phyloP scores from a whole-genome alignment of 2,113 vertebrate genomes.

The Eulemur rufifrons region DNA sequence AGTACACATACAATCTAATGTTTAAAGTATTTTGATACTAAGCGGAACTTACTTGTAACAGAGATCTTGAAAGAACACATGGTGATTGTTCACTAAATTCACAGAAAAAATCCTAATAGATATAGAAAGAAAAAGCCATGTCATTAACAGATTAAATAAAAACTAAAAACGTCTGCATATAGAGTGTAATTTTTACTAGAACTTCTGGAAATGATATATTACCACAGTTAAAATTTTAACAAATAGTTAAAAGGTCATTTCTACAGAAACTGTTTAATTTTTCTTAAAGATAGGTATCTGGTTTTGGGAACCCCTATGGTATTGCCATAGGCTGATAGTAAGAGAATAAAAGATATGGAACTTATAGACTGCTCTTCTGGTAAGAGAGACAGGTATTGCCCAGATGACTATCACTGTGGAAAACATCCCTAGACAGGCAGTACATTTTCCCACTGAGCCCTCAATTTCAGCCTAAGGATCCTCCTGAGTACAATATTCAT shows the following conservation, averaged over 20 bases:
- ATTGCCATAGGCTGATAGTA: background rate
- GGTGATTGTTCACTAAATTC: slow-evolving; percentile 99
- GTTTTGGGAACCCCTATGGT: background rate
- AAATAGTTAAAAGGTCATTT: background rate
- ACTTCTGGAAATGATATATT: background rate
- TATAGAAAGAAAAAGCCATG: slow-evolving; percentile 11
- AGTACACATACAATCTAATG: background rate
- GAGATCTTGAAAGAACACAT: slow-evolving; percentile 97
- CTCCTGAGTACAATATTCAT: background rate
- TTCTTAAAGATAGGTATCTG: background rate
- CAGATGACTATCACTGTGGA: background rate
- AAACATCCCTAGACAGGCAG: background rate
- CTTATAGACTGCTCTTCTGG: background rate
- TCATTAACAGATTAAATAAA: slow-evolving; percentile 51
- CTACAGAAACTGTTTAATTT: background rate
- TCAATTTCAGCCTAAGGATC: background rate
- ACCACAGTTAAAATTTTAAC: slow-evolving; percentile 34
- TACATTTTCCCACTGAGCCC: background rate
- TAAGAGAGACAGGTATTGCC: background rate
- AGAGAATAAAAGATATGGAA: background rate
- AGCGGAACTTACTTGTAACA: slow-evolving; percentile 91
- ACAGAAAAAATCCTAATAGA: slow-evolving; percentile 96
- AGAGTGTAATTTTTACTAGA: background rate
- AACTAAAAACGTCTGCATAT: background rate
- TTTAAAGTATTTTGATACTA: slow-evolving; percentile 25